Evolutionary conservation across 1,140 invertebrate genomes (phyloP), one percentile per base, ranked within the genome.

Genomic region (Magallana angulata): DNA sequence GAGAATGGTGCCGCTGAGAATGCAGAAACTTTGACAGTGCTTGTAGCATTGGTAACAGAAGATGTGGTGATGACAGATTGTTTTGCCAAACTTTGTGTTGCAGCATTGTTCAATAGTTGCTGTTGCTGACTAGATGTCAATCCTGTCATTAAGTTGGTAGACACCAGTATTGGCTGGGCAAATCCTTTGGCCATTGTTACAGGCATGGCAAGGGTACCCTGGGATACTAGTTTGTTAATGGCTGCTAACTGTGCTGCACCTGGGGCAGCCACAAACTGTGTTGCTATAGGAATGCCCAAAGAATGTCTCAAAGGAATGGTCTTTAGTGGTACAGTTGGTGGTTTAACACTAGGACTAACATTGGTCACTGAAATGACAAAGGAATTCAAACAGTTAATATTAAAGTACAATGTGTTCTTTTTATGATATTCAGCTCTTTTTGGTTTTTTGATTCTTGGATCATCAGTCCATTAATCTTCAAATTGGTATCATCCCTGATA

Each of bases 221-320:
- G 60, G 24, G 59, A 64, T 12, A 84, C 87, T 60, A 86, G 82
- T 81, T 88, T 88, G 64, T 86, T 86, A n/a, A 86, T 57, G 9
- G 87, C 86, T 58, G 80, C 80, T 62, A 87, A 59, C 48, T 89
- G 88, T 8, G 71, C 68, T 58, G 68, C 80, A 6, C 57, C 59
- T 18, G 80, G 56, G 16, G 85, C 56, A 62, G 76, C 85, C 8
- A 81, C 76, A 57, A 87, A 82, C 36, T 84, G 82, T 58, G 82
- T 62, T 36, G 57, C 82, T 60, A 84, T 84, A 36, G 82, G 82
- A 48, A 84, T 36, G 58, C 56, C 58, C 56, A 84, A 30, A 60
- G 57, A 59, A 36, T 84, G 82, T 84, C 82, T 59, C 12, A 62
- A 12, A 36, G 82, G 82, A 57, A 82, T 82, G 48, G 81, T 82